Percentiles rank a stretch among this genome's conserved stretches.
These are phyloP conservation scores for Thereva unica DNA, from an alignment of 2,888 invertebrate species.

Conservation along the genomic window DNA sequence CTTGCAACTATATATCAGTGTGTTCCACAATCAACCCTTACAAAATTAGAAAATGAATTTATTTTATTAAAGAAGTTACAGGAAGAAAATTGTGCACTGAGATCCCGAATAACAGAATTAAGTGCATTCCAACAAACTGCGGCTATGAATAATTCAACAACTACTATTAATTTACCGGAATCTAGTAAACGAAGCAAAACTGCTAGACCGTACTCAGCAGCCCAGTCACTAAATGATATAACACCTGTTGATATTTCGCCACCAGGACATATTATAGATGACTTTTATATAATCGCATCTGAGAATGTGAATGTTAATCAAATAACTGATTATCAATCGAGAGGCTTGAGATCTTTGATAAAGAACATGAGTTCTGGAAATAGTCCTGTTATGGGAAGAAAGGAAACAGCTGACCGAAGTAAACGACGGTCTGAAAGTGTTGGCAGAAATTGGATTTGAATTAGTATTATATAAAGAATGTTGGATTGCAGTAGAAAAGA, in stretches of 20 bases:
- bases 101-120: slow-evolving; percentile 62
- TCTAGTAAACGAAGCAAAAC: slow-evolving; percentile 17
- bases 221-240: slow-evolving; percentile 64
- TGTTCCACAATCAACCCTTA: slow-evolving; percentile 83
- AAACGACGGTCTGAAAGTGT: slow-evolving; percentile 57
- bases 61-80: slow-evolving; percentile 77
- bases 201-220: slow-evolving; percentile 44
- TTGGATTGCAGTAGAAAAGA: too few species aligned
- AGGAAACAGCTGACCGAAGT: slow-evolving; percentile 57
- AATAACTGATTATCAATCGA: slow-evolving; percentile 65
- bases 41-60: slow-evolving; percentile 85
- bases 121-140: neutral
- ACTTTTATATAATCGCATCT: slow-evolving; percentile 87
- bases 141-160: slow-evolving; percentile 2
- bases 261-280: slow-evolving; percentile 82
- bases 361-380: slow-evolving; percentile 78
- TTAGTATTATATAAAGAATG: too few species aligned
- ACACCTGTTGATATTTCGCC: slow-evolving; percentile 70
- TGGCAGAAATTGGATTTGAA: slow-evolving; percentile 55
- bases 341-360: slow-evolving; percentile 76
- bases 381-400: slow-evolving; percentile 79
- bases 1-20: slow-evolving; percentile 86
- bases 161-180: slow-evolving; percentile 19
- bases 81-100: slow-evolving; percentile 79
- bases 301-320: slow-evolving; percentile 62